Base-by-base conservation (phyloP, 2,888 invertebrate genomes). In the Melolontha melolontha region DNA sequence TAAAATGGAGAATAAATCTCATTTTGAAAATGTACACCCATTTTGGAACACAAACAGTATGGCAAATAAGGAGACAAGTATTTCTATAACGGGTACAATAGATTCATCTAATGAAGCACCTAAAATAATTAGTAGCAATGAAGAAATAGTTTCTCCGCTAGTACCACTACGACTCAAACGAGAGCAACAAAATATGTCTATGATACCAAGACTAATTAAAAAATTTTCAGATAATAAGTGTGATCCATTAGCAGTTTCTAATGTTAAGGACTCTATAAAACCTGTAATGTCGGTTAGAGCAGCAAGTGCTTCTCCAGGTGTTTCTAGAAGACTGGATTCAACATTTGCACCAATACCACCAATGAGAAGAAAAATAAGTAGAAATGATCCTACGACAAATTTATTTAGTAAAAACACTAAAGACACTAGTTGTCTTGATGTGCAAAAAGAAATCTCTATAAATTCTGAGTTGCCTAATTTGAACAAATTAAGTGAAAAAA, bases 201-300 rank as follows among this genome's bases (percentile, higher is more conserved):
- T 59, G 51, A 67, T 67, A 41, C 66, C 66, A 11, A 41, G 66
- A 51, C 34, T 67, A 29, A 44, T 55, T 4, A 66, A 59, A 66
- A 49, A 40, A 47, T 34, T 82, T 82, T 71, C 80, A 79, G 41
- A 80, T 77, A 69, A 76, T 77, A 0, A 80, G 77, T 16, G 76
- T 75, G 1, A 79, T 77, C 59, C 77, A 27, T 27, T 50, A 47
- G 34, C 22, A 27, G 39, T 12, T 5, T 6, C 34, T 2, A 34
- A 14, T 42, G 17, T 41, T 42, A 63, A 47, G 17, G 44, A 55
- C 27, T 39, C 42, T 41, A 40, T 51, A 14, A 22, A 44, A 11
- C 59, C 59, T 14, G 6, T 10, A 5, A 29, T 14, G 12, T 41
- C 44, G 2, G 14, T 55, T 10, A 40, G 66, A 42, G 66, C 66